Base-by-base conservation (phyloP, 2,888 invertebrate species). In the Pedicia rivosa region DNA sequence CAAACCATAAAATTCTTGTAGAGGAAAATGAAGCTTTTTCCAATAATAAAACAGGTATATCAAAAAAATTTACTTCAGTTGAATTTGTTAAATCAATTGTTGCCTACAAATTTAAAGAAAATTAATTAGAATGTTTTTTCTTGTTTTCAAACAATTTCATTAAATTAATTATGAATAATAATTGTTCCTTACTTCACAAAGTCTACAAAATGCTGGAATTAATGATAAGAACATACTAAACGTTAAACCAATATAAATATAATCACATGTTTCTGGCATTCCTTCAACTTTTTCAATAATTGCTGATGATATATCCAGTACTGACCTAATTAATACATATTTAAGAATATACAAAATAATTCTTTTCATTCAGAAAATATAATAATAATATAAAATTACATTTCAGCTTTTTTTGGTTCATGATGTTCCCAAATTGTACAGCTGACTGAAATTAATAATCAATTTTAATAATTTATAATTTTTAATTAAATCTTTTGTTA, bases 401-500 rank as follows among this genome's bases (percentile, higher is more conserved):
- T 67, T 57, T 94, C 90, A 1, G 88, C 86, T 55, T 94, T 92
- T 52, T 91, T 83, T 16, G 84, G 78, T 43, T 91, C 88, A 6
- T 80, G 74, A 20, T 76, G 74, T 53, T 91, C 88, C 92, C 94
- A 95, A 63, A 95, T 81, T 35, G 90, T 87, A 56, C 94, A 95
- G 50, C 87, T 91, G 42, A 94, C 92, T 91, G 59, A 32, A 33
- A 35, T 14, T 32, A 24, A 37, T 20, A 37, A 14, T 27, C 10
- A 28, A n/a, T 33, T 22, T 29, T 30, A 32, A 14, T 24, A 15
- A 31, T n/a, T 13, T 7, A 31, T 22, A 27, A 14, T 28, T 36
- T 25, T 36, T 25, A 37, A 14, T 12, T 34, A 20, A 22, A 22
- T 28, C 26, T 15, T 6, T 12, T 25, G 29, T 31, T 35, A 47